Percentiles rank a stretch among this genome's conserved stretches.
These are phyloP conservation scores for Strix occidentalis DNA, from an alignment of 2,797 vertebrate species.

Conservation along the genomic window DNA sequence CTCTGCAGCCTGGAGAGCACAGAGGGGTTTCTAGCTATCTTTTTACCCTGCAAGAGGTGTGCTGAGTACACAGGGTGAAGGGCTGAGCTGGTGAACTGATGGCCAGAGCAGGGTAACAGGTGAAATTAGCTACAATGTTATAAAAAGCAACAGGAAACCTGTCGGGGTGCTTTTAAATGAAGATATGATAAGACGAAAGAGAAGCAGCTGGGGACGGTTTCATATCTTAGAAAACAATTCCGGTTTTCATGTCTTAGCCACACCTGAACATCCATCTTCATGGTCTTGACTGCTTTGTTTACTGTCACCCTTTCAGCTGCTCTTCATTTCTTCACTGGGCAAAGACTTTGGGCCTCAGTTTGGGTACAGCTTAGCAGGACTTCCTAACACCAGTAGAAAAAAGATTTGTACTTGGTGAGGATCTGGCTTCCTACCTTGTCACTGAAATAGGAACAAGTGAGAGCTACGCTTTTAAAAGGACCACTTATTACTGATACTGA, in stretches of 20 bases:
- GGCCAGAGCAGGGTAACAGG: not conserved
- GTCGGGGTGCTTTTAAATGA: not conserved
- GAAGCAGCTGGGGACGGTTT: conserved; percentile 16
- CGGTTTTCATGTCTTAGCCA: not conserved
- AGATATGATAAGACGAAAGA: not conserved
- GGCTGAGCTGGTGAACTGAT: not conserved
- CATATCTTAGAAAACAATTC: not conserved
- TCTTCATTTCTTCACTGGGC: not conserved
- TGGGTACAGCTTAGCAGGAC: not conserved
- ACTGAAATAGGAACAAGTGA: not conserved
- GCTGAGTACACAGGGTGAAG: not conserved
- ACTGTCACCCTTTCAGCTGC: not conserved
- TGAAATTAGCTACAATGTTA: not conserved
- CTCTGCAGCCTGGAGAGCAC: not conserved
- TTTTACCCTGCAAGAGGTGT: not conserved
- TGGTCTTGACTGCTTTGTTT: not conserved
- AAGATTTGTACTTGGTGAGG: not conserved
- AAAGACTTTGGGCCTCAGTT: not conserved
- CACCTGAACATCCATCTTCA: not conserved
- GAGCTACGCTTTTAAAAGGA: not conserved
- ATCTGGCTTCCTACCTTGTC: not conserved
- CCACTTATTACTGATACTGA: not conserved
- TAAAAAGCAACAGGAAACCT: conserved; percentile 35
- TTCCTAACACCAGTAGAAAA: not conserved
- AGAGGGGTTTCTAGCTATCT: not conserved